Conservation (phyloP, 2,797 vertebrate genomes). For the Momotus momota region DNA sequence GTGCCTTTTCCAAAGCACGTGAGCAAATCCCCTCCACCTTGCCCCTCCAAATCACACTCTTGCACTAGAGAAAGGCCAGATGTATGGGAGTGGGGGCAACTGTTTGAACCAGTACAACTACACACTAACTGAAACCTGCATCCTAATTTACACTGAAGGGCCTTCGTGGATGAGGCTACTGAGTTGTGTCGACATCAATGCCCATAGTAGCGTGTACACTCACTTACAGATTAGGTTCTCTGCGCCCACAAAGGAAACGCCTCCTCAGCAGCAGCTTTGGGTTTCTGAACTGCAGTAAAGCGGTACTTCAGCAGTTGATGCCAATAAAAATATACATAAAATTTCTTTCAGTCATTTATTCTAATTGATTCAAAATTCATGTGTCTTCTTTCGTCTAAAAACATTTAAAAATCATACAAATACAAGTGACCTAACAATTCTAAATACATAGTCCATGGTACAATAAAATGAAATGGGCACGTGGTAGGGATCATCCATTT, state of each 20-base stretch:
- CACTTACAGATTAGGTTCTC: neutral
- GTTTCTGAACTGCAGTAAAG: neutral
- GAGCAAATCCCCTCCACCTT: neutral
- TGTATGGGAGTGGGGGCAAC: neutral
- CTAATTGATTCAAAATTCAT: neutral
- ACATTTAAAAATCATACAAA: neutral
- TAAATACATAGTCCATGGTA: neutral
- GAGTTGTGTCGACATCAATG: neutral
- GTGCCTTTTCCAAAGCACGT: neutral
- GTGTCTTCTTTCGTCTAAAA: neutral
- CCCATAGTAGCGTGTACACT: rapidly evolving
- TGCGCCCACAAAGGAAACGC: neutral
- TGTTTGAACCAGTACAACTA: neutral
- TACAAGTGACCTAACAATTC: neutral
- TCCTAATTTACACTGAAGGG: neutral
- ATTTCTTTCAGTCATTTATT: neutral
- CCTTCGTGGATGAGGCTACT: neutral
- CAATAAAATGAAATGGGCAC: neutral
- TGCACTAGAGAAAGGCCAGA: neutral
- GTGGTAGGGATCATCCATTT: neutral
- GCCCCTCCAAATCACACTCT: neutral
- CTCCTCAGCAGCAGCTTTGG: neutral
- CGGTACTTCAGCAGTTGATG: neutral
- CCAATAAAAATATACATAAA: neutral
- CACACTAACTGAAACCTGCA: neutral